Base-by-base conservation (phyloP, 2,888 invertebrate genomes). In the Spodoptera picta region DNA sequence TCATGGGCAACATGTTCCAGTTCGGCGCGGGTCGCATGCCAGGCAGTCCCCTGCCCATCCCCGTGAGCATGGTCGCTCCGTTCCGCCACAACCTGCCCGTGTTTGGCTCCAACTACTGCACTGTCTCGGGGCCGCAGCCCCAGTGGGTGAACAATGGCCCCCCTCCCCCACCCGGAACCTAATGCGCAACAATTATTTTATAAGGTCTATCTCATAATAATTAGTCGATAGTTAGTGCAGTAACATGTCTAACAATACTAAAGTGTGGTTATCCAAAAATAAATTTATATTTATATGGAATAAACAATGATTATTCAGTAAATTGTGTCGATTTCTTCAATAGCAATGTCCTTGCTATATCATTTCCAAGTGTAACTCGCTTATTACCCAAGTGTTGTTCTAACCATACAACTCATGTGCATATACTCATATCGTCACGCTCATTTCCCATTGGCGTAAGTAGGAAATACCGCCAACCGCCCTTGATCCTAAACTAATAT, bases 201-300 rank as follows among this genome's bases (percentile, higher is more conserved):
- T 79, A 79, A 80, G 81, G 58, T 69, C 75, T 78, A 80, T 79
- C 70, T 80, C 79, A 73, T 78, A 79, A 85, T 84, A 82, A 82
- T 83, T 87, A 87, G 85, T 83, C 64, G 70, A 75, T 84, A 83
- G 80, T 83, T 84, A 86, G 83, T 70, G 64, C 75, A 80, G 80
- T 73, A 71, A 79, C 80, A 84, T 87, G 86, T 89, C 88, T 90
- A 88, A 88, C 88, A 85, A 86, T 89, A 89, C 90, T 90, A 90
- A 89, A 90, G 91, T 91, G 91, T 92, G 90, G 90, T 92, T 92
- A 93, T 92, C 93, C 93, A 92, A 93, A 92, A 88, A 89, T 85
- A 89, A 88, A 91, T 89, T 83, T 92, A 92, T 93, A 93, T 93
- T 92, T 93, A 92, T 93, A 90, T 81, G 72, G 69, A 81, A 92